These are phyloP conservation scores for Probaryconus sp. DNA, from an alignment of 1,140 invertebrate genomes.

Conservation along the genomic window DNA sequence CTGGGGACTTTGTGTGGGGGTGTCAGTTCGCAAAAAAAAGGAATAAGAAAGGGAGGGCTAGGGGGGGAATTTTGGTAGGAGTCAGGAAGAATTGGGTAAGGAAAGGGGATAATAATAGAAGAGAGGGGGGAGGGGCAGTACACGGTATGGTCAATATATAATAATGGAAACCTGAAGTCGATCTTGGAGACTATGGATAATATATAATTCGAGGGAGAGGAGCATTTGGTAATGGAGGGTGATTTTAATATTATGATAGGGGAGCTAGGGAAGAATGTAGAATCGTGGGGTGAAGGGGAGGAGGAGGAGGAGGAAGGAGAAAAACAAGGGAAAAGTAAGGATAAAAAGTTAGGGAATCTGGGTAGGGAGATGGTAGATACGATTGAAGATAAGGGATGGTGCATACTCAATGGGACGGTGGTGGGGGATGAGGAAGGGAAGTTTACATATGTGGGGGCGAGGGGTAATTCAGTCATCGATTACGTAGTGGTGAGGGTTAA, in stretches of 20 bases:
- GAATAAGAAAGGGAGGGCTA: conserved; percentile 38
- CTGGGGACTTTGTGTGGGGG: conserved; percentile 21
- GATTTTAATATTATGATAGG: background rate
- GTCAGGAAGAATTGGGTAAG: conserved; percentile 13
- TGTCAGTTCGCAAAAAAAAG: conserved; percentile 12
- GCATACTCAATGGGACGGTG: conserved; percentile 15
- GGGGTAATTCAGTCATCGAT: conserved; percentile 21
- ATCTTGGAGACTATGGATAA: background rate
- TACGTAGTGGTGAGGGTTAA: conserved; percentile 7
- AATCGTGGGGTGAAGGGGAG: too few relatives aligned
- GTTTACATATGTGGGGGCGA: conserved; percentile 19
- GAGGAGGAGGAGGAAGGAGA: background rate
- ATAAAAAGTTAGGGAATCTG: background rate
- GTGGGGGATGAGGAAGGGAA: conserved; percentile 24
- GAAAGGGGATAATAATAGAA: background rate
- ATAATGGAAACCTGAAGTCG: background rate
- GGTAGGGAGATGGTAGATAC: conserved; percentile 1
- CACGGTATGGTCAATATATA: background rate
- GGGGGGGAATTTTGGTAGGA: conserved; percentile 41
- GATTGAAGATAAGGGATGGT: conserved; percentile 15
- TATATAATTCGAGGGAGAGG: background rate
- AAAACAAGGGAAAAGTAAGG: background rate
- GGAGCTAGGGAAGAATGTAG: background rate
- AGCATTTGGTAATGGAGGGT: background rate
- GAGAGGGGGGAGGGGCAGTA: background rate